These are phyloP conservation scores for Prionace glauca DNA, from an alignment of 2,797 vertebrate species.

Conservation along the genomic window DNA sequence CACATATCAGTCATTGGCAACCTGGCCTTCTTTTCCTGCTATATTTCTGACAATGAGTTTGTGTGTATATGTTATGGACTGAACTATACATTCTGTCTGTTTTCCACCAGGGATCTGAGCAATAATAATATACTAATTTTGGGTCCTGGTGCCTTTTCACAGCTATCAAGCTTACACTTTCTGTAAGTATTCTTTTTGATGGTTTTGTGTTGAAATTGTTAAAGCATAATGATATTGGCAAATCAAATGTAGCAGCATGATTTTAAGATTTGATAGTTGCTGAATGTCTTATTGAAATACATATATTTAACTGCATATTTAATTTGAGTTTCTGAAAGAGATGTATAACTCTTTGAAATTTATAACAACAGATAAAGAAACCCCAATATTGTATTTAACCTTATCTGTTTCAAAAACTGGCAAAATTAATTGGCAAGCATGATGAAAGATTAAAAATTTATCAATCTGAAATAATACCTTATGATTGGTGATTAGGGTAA, in stretches of 20 bases:
- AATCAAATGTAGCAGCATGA: not conserved
- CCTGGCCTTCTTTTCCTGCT: not conserved
- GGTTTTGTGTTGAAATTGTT: not conserved
- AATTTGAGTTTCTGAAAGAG: not conserved
- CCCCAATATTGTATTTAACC: not conserved
- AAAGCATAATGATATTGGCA: not conserved
- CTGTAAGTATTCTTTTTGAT: constrained; percentile 11
- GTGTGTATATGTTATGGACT: too few relatives aligned
- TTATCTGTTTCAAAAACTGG: not conserved
- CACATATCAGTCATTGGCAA: not conserved
- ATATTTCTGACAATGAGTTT: not conserved
- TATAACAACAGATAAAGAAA: not conserved
- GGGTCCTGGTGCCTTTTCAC: constrained; percentile 25
- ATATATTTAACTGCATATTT: not conserved
- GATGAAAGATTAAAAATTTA: not conserved
- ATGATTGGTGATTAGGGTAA: not conserved
- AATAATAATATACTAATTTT: constrained; percentile 30
- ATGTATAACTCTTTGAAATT: not conserved
- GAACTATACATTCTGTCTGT: not conserved
- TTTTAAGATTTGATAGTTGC: not conserved
- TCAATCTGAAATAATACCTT: not conserved
- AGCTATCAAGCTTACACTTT: constrained; percentile 32
- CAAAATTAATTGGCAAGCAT: not conserved
- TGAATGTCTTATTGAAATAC: not conserved
- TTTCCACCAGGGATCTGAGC: constrained; percentile 33